Evolutionary conservation across 2,888 invertebrate species (phyloP).

Genomic region (Dicranocentrus wangi): DNA sequence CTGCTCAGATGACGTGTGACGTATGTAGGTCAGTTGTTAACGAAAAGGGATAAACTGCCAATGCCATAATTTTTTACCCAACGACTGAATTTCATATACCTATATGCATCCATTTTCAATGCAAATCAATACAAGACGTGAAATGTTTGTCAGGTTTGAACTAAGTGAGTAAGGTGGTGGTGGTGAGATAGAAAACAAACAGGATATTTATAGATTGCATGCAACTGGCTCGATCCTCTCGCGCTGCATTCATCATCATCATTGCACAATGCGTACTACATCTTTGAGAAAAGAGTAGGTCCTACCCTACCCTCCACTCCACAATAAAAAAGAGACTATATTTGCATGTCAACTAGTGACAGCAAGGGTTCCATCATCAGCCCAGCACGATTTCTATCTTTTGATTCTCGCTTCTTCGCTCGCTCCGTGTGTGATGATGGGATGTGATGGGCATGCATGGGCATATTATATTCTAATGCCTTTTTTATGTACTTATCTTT

Average conservation of each 20-base stretch:
- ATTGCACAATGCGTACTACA: background rate
- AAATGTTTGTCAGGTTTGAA: too few relatives aligned
- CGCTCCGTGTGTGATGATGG: background rate
- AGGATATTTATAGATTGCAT: background rate
- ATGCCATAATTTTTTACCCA: slow-evolving; percentile 8
- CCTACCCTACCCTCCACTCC: too few relatives aligned
- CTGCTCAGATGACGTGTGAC: slow-evolving; percentile 34
- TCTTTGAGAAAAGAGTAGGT: too few relatives aligned
- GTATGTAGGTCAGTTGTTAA: slow-evolving; percentile 49
- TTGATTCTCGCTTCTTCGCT: background rate
- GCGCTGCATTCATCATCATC: background rate
- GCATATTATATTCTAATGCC: background rate
- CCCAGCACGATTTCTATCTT: slow-evolving; percentile 31
- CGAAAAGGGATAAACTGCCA: slow-evolving; percentile 7
- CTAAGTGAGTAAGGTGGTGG: background rate
- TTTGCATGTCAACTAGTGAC: slow-evolving; percentile 35
- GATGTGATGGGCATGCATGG: slow-evolving; percentile 2
- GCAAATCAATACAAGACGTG: background rate
- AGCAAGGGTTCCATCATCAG: slow-evolving; percentile 34
- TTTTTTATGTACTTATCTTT: slow-evolving; percentile 4
- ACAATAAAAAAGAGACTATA: background rate
- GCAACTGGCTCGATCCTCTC: background rate
- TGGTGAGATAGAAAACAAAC: background rate
- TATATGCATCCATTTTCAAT: background rate
- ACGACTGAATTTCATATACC: background rate